Conservation (phyloP, 2,888 invertebrate species). For the Protodeltote pygarga region DNA sequence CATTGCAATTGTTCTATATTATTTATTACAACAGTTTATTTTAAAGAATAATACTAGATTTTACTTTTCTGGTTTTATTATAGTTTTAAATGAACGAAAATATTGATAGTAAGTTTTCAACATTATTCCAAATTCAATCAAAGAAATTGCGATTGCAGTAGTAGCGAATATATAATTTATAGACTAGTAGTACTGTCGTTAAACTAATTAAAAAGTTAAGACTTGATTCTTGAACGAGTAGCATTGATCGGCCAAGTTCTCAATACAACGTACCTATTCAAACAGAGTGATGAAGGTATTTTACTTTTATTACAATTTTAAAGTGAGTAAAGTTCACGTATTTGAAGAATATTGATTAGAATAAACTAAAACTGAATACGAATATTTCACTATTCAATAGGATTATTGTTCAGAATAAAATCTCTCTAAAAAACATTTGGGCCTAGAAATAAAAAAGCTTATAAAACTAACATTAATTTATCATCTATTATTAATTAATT, state of each 20-base stretch:
- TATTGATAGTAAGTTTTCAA: conserved; percentile 12
- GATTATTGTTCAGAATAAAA: too few species aligned
- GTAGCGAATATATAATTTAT: not conserved
- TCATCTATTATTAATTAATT: too few species aligned
- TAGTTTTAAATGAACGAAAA: not conserved
- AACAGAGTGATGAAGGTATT: not conserved
- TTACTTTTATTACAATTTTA: not conserved
- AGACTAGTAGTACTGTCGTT: conserved; percentile 70
- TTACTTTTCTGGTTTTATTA: not conserved
- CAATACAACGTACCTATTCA: conserved; percentile 52
- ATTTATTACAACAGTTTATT: too few species aligned
- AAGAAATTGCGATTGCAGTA: not conserved
- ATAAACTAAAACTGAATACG: too few species aligned
- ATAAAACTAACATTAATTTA: too few species aligned
- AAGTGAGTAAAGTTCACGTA: not conserved
- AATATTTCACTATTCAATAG: too few species aligned
- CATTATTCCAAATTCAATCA: conserved; percentile 55
- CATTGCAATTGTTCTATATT: too few species aligned
- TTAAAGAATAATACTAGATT: too few species aligned
- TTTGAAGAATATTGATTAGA: not conserved
- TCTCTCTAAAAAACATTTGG: too few species aligned
- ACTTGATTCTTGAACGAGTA: conserved; percentile 64
- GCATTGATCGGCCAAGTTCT: conserved; percentile 54
- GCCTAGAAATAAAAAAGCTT: too few species aligned
- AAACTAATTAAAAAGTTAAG: conserved; percentile 82